phyloP scores from a whole-genome alignment of 30 jellyfish, hydroid and myxozoan genomes.

The Chrysaora quinquecirrha region DNA sequence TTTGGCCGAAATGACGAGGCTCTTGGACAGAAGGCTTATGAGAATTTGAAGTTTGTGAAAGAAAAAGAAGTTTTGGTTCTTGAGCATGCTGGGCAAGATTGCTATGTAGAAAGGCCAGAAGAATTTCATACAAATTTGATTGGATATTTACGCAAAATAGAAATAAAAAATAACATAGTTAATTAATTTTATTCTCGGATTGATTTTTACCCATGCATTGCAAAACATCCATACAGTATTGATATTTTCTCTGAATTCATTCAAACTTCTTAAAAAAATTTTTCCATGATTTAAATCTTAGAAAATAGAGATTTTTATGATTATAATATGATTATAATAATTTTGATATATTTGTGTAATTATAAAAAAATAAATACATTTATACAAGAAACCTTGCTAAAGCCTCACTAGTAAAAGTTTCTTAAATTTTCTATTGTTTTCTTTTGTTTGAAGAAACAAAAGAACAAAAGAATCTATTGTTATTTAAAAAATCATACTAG shows the following conservation, averaged over 20 bases:
- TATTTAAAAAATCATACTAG: too few species aligned
- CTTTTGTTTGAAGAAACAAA: too few species aligned
- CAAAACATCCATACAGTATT: background rate
- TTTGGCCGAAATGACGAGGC: constrained; percentile 47
- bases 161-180: too few species aligned
- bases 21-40: constrained; percentile 42
- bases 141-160: constrained; percentile 4
- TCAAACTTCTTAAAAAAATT: background rate
- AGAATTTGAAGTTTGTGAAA: constrained; percentile 39
- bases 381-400: too few species aligned
- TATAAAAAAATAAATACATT: too few species aligned
- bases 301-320: background rate
- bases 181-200: background rate
- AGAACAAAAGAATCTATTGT: too few species aligned
- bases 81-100: constrained; percentile 58
- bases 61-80: constrained; percentile 51
- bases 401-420: too few species aligned
- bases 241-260: background rate
- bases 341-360: too few species aligned
- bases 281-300: background rate
- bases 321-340: too few species aligned
- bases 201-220: background rate
- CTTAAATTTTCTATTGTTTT: too few species aligned
- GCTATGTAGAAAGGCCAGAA: constrained; percentile 52
- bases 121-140: constrained; percentile 38